Conservation (phyloP, 2,113 vertebrate genomes). For the Myiagra hebetior region DNA sequence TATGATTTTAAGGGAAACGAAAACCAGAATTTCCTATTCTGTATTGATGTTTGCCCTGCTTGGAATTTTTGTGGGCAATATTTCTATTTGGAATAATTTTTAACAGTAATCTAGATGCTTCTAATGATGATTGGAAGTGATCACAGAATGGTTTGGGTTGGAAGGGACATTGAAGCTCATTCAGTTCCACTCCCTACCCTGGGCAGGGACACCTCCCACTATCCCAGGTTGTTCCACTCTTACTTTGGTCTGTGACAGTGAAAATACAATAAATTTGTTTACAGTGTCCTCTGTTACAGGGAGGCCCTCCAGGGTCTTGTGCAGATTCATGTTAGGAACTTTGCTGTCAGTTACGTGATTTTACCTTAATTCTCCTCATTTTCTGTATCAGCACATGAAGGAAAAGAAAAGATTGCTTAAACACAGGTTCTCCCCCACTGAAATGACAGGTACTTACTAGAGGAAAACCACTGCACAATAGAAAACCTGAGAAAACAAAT, state of each 20-base stretch:
- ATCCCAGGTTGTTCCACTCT: neutral
- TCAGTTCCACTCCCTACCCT: neutral
- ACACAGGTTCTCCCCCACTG: neutral
- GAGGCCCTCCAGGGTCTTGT: neutral
- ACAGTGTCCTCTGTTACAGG: neutral
- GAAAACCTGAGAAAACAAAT: neutral
- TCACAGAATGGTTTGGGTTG: neutral
- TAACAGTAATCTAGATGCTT: neutral
- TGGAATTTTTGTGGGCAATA: neutral
- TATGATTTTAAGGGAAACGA: neutral
- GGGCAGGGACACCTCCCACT: neutral
- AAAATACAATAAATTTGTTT: neutral
- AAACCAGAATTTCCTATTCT: neutral
- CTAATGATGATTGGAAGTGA: accelerated
- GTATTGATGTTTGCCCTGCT: neutral
- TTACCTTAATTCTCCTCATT: neutral
- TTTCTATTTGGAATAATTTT: neutral
- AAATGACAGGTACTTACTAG: neutral
- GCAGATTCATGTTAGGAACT: neutral
- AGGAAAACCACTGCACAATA: neutral
- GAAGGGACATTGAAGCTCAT: neutral
- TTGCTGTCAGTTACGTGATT: neutral
- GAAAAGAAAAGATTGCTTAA: neutral
- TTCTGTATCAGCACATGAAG: neutral
- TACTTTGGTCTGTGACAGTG: neutral